A percentile compares a stretch with the other conserved stretches of the same genome.
These are phyloP conservation scores for Pachliopta kotzebuea DNA, from an alignment of 2,888 invertebrate species.

Conservation along the genomic window DNA sequence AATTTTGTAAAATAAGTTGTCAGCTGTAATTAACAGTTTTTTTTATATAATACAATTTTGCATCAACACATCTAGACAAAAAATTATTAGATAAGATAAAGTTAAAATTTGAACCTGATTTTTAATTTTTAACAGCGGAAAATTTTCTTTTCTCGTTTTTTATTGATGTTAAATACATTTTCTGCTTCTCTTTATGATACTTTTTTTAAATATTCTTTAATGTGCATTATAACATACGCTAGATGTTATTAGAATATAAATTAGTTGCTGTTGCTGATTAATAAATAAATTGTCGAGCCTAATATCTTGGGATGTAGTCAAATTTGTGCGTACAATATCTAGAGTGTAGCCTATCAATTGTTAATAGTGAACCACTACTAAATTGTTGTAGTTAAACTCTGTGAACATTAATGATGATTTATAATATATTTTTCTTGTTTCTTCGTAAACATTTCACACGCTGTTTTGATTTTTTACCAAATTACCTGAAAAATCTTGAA, in stretches of 20 bases:
- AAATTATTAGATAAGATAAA: too few species aligned
- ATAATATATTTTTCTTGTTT: slow-evolving; percentile 78
- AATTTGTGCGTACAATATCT: slow-evolving; percentile 36
- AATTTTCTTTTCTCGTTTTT: too few species aligned
- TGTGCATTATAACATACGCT: not conserved
- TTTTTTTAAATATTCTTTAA: too few species aligned
- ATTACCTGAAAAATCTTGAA: not conserved
- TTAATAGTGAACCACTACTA: slow-evolving; percentile 35
- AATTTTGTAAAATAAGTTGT: too few species aligned
- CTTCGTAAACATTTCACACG: slow-evolving; percentile 45
- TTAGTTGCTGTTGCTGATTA: slow-evolving; percentile 11
- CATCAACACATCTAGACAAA: too few species aligned
- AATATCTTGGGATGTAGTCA: slow-evolving; percentile 25
- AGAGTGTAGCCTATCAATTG: slow-evolving; percentile 34
- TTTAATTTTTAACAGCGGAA: too few species aligned
- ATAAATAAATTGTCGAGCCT: slow-evolving; percentile 2
- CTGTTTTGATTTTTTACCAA: slow-evolving; percentile 14
- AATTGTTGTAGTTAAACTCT: slow-evolving; percentile 62
- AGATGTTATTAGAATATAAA: slow-evolving; percentile 5
- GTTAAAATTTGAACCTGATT: too few species aligned
- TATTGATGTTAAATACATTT: too few species aligned
- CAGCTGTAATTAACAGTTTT: too few species aligned
- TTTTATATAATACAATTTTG: too few species aligned
- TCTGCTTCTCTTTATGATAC: too few species aligned
- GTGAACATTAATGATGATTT: slow-evolving; percentile 70